These are phyloP conservation scores for Axis porcinus DNA, from an alignment of 2,113 vertebrate species.

Conservation along the genomic window DNA sequence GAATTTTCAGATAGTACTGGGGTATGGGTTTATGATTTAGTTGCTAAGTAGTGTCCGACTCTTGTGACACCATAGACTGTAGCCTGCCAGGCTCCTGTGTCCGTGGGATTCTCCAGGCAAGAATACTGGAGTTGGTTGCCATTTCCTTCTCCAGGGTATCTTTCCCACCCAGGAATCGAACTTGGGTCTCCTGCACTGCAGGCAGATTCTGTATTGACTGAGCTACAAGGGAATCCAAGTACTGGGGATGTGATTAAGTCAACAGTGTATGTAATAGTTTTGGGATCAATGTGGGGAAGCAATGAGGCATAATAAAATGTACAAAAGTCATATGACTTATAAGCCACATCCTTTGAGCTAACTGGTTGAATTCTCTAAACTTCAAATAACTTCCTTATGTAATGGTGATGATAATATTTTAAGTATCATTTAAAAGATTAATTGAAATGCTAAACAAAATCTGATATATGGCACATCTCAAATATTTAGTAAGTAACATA, in stretches of 20 bases:
- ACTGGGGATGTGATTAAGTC: background rate
- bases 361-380: background rate
- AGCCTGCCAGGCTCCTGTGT: background rate
- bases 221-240: background rate
- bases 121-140: background rate
- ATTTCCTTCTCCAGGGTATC: background rate
- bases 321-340: background rate
- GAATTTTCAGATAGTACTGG: background rate
- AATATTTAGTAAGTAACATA: background rate
- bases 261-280: background rate
- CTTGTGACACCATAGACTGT: background rate
- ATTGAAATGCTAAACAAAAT: background rate
- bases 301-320: background rate
- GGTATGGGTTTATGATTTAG: background rate
- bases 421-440: background rate
- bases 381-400: background rate
- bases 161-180: background rate
- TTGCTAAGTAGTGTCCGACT: background rate
- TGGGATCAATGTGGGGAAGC: background rate
- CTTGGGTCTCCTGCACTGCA: background rate
- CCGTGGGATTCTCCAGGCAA: background rate
- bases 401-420: background rate
- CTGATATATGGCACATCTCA: background rate
- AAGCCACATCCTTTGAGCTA: background rate
- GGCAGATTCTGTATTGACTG: background rate